Conservation (phyloP, 2,888 invertebrate species). For the Ashinkailepas kermadecensis region DNA sequence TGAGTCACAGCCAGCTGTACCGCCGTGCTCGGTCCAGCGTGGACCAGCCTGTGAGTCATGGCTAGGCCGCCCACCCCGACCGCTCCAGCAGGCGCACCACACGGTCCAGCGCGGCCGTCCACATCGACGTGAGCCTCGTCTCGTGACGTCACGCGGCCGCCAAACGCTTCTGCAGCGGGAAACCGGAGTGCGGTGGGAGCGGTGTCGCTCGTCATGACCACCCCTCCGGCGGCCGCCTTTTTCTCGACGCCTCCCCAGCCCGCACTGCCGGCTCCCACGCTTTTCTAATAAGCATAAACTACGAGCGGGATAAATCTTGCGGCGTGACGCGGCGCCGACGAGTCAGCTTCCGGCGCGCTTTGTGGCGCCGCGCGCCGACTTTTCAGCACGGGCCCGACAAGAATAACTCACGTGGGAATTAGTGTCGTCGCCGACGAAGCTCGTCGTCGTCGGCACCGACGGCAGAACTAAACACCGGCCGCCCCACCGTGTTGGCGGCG, state of each 20-base stretch:
- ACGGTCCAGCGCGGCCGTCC: neutral
- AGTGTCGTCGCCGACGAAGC: neutral
- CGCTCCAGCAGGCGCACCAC: neutral
- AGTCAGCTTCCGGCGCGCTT: neutral
- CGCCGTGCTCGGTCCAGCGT: neutral
- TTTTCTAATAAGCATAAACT: conserved; percentile 20
- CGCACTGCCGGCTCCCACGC: neutral
- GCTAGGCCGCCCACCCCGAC: neutral
- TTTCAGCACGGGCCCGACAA: neutral
- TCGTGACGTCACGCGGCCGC: neutral
- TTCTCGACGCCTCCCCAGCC: neutral
- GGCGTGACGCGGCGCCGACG: neutral
- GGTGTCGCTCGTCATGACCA: neutral
- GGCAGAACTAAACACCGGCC: neutral
- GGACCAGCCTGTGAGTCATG: neutral
- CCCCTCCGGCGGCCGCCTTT: neutral
- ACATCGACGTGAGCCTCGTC: neutral
- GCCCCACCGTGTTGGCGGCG: neutral
- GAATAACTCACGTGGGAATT: conserved; percentile 11
- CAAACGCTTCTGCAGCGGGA: neutral
- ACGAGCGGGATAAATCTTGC: neutral
- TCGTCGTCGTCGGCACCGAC: neutral
- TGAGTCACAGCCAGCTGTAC: neutral
- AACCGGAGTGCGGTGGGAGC: conserved; percentile 12
- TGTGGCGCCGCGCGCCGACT: neutral